Evolutionary conservation across 2,797 vertebrate genomes (phyloP).

Genomic region (Tamandua tetradactyla): DNA sequence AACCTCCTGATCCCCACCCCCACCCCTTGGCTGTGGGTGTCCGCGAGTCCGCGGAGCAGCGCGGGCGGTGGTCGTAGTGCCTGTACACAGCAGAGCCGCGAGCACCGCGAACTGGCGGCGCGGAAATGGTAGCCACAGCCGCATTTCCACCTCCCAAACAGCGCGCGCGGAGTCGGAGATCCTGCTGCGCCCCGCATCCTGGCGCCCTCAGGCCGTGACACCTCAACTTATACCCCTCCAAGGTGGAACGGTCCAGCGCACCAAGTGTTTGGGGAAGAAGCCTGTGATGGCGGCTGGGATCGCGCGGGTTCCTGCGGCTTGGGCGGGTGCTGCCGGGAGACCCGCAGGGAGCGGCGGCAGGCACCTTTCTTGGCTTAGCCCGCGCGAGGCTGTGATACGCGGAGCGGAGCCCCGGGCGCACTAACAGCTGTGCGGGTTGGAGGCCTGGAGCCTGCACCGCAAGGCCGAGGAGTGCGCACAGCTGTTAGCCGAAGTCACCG

Average conservation of each 20-base stretch:
- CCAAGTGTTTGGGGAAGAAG: background rate
- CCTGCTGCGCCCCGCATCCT: background rate
- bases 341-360: background rate
- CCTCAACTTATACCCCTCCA: conserved; percentile 28
- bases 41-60: background rate
- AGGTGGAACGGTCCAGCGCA: background rate
- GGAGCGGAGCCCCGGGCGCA: background rate
- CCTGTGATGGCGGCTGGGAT: accelerated
- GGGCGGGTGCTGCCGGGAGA: background rate
- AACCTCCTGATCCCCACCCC: background rate
- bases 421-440: background rate
- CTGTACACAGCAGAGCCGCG: background rate
- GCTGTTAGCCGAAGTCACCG: background rate
- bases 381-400: background rate
- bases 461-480: background rate
- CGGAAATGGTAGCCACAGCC: background rate
- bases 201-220: conserved; percentile 20
- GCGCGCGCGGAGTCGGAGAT: background rate
- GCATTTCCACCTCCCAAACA: background rate
- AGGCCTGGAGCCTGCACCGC: background rate
- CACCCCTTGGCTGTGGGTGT: background rate
- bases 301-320: background rate
- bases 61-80: background rate
- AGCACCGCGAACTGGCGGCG: background rate
- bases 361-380: accelerated